Evolutionary conservation across 2,888 invertebrate genomes (phyloP).

Genomic region (Amblyjoppa fuscipennis): DNA sequence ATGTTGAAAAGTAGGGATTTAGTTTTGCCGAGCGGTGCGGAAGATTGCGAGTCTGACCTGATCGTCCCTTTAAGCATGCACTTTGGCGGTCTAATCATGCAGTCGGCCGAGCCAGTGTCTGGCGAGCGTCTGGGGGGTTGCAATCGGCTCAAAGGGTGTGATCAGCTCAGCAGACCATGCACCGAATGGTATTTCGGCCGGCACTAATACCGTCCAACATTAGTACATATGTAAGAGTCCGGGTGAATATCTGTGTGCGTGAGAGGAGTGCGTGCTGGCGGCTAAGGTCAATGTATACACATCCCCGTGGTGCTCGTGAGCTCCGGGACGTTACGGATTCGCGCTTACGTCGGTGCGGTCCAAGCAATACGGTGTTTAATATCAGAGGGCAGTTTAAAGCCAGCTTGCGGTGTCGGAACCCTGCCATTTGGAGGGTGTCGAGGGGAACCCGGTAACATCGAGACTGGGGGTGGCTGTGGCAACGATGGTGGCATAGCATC

Average conservation of each 20-base stretch:
- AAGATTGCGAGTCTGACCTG: background rate
- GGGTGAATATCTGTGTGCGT: background rate
- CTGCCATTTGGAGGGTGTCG: constrained; percentile 33
- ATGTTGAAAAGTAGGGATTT: background rate
- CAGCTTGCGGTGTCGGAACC: constrained; percentile 78
- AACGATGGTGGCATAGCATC: constrained; percentile 52
- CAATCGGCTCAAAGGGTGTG: constrained; percentile 9
- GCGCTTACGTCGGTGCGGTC: constrained; percentile 53
- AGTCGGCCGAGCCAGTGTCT: constrained; percentile 3
- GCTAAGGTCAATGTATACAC: background rate
- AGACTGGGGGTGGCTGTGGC: constrained; percentile 66
- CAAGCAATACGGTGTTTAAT: constrained; percentile 79
- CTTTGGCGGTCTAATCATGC: constrained; percentile 1
- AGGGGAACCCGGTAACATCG: constrained; percentile 44
- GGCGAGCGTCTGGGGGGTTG: background rate
- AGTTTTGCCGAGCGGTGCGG: background rate
- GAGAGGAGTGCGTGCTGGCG: constrained; percentile 4
- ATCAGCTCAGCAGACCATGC: background rate
- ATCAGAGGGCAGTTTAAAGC: constrained; percentile 79
- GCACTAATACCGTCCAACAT: background rate
- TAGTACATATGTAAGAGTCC: background rate
- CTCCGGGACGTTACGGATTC: constrained; percentile 22
- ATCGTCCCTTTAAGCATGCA: background rate
- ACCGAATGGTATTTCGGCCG: constrained; percentile 10
- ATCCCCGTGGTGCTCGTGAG: background rate